A percentile compares a stretch with the other conserved stretches of the same genome.
These are phyloP conservation scores for Plebejus argus DNA, from an alignment of 2,888 invertebrate genomes.

Conservation along the genomic window DNA sequence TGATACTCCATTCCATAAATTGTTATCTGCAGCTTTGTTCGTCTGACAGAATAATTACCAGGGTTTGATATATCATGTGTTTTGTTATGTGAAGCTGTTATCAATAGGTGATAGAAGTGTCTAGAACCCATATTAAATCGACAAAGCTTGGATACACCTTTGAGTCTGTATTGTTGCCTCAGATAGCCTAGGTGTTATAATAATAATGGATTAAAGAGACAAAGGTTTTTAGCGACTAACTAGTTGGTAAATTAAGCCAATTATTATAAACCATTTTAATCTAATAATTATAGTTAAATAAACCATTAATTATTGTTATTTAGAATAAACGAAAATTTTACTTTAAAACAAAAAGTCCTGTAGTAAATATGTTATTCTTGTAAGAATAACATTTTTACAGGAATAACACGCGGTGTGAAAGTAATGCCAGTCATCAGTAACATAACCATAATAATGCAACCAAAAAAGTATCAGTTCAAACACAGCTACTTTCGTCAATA, in stretches of 20 bases:
- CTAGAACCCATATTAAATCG: not conserved
- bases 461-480: conserved; percentile 25
- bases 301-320: too few species aligned
- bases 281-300: too few species aligned
- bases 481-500: conserved; percentile 41
- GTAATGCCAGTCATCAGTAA: not conserved
- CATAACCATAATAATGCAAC: not conserved
- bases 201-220: not conserved
- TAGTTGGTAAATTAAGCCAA: not conserved
- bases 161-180: not conserved
- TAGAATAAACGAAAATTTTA: too few species aligned
- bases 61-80: conserved; percentile 46
- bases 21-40: conserved; percentile 32
- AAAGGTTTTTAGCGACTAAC: not conserved
- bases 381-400: not conserved
- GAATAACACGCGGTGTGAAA: not conserved
- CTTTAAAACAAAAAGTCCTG: not conserved
- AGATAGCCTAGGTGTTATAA: not conserved
- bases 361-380: not conserved
- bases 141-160: not conserved
- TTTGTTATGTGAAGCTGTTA: conserved; percentile 4
- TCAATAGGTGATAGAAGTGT: not conserved
- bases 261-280: too few species aligned
- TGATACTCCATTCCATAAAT: conserved; percentile 23
- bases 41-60: conserved; percentile 37